A percentile compares a stretch with the other conserved stretches of the same genome.
Conservation (phyloP, 2,113 vertebrate species). For the Scytalopus superciliaris region DNA sequence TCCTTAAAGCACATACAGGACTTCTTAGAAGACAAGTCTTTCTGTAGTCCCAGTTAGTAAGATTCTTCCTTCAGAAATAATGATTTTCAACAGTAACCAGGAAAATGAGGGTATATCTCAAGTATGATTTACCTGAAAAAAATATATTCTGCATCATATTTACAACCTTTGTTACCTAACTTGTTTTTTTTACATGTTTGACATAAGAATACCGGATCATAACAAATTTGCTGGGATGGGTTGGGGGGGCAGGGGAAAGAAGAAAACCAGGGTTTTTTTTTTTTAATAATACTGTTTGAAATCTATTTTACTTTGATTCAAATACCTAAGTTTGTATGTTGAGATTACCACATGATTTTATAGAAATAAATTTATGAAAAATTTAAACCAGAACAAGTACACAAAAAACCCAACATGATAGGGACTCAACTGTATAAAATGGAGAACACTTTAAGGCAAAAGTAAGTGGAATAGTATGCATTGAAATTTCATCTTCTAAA, state of each 20-base stretch:
- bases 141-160: background rate
- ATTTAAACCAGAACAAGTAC: background rate
- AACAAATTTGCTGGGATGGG: background rate
- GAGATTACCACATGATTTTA: background rate
- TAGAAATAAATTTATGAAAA: background rate
- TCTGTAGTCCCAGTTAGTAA: background rate
- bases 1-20: background rate
- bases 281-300: background rate
- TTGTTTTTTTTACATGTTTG: background rate
- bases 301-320: background rate
- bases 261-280: background rate
- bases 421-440: background rate
- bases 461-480: background rate
- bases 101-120: background rate
- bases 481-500: background rate
- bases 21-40: background rate
- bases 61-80: background rate
- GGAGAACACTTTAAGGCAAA: background rate
- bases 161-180: background rate
- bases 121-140: background rate
- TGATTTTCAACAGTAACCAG: background rate
- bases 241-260: background rate
- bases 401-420: background rate
- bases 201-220: background rate
- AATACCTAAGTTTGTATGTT: background rate